Evolutionary conservation across 64 coral and sea anemone species (phyloP).

Genomic region (Montipora efflorescens): DNA sequence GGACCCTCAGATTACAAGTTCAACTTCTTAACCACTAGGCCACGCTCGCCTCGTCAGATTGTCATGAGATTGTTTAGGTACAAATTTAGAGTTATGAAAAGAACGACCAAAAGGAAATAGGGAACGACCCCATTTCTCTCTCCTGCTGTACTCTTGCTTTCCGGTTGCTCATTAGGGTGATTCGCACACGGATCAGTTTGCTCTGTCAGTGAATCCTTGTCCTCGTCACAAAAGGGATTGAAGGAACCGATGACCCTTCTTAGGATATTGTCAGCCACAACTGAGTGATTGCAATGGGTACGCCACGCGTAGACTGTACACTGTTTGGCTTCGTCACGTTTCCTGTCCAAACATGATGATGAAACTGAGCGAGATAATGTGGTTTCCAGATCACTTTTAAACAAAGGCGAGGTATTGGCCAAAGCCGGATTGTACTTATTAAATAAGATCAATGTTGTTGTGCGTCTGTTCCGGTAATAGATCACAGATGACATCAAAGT

Average conservation of each 20-base stretch:
- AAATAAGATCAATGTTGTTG: too few species aligned
- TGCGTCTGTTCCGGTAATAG: too few species aligned
- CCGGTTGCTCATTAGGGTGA: not conserved
- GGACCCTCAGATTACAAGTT: too few species aligned
- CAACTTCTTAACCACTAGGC: too few species aligned
- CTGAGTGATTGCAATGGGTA: not conserved
- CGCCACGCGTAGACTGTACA: not conserved
- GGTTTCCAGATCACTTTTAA: too few species aligned
- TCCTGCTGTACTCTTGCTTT: not conserved
- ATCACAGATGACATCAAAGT: too few species aligned
- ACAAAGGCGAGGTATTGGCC: too few species aligned
- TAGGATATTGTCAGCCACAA: not conserved
- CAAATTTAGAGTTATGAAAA: not conserved
- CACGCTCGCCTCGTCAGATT: too few species aligned
- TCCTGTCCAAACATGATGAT: not conserved
- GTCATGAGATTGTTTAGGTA: too few species aligned
- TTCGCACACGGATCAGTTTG: not conserved
- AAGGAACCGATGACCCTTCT: not conserved
- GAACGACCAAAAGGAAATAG: not conserved
- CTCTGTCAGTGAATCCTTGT: not conserved
- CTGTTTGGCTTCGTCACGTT: constrained; percentile 12
- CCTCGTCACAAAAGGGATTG: constrained; percentile 1
- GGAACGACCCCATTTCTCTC: not conserved
- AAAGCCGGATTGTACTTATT: too few species aligned
- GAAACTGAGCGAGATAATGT: too few species aligned